Evolutionary conservation across 2,797 vertebrate genomes (phyloP).

Genomic region (Harpagifer antarcticus): DNA sequence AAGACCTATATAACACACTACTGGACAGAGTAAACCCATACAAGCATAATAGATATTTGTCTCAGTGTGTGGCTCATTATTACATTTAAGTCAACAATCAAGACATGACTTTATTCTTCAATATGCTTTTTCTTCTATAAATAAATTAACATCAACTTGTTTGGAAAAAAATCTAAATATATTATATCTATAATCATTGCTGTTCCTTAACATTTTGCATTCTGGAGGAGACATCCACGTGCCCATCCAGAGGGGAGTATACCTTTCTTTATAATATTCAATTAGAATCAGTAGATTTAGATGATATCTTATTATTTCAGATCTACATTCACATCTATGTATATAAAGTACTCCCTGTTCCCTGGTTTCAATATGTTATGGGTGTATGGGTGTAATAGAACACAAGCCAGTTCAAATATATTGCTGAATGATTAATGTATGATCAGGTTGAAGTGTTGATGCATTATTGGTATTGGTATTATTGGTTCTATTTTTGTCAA

Average conservation of each 20-base stretch:
- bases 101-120: too few relatives aligned
- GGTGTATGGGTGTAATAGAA: neutral
- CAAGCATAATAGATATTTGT: too few relatives aligned
- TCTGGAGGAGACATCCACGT: neutral
- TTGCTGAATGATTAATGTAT: neutral
- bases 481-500: neutral
- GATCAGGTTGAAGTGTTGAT: neutral
- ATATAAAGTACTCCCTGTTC: neutral
- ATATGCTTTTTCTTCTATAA: too few relatives aligned
- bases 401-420: conserved; percentile 4
- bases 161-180: neutral
- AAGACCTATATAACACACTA: too few relatives aligned
- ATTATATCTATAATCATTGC: neutral
- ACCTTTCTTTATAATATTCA: neutral
- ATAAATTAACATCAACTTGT: too few relatives aligned
- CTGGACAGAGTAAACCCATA: too few relatives aligned
- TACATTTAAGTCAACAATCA: too few relatives aligned
- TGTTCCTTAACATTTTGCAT: neutral
- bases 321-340: neutral
- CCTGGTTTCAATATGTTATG: neutral
- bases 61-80: too few relatives aligned
- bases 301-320: neutral
- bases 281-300: neutral
- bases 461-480: neutral
- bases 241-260: too few relatives aligned